A percentile compares a stretch with the other conserved stretches of the same genome.
These are phyloP conservation scores for Hymenopus coronatus DNA, from an alignment of 2,888 invertebrate genomes.

Conservation along the genomic window DNA sequence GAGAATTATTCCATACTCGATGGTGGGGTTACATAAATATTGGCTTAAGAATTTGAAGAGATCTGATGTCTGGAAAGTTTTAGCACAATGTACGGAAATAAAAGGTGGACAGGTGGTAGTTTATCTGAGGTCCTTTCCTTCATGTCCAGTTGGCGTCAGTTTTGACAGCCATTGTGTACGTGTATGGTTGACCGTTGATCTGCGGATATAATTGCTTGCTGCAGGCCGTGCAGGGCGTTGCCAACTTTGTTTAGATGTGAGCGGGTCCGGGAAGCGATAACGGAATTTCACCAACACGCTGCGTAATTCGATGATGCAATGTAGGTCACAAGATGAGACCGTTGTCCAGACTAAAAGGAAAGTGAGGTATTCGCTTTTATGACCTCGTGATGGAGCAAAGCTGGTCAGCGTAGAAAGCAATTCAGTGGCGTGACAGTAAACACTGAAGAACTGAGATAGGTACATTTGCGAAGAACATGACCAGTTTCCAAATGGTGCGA, in stretches of 20 bases:
- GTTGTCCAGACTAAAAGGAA: background rate
- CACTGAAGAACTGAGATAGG: background rate
- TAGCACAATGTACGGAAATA: too few relatives aligned
- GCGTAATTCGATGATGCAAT: background rate
- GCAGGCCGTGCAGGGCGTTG: background rate
- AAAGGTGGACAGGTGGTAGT: too few relatives aligned
- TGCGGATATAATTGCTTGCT: background rate
- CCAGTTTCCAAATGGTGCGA: background rate
- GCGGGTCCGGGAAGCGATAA: background rate
- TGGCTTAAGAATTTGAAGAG: too few relatives aligned
- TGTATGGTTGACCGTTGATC: background rate
- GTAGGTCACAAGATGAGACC: background rate
- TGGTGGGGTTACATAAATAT: too few relatives aligned
- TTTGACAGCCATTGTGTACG: too few relatives aligned
- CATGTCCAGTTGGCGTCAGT: too few relatives aligned
- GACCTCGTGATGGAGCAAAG: background rate
- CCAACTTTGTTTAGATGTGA: background rate
- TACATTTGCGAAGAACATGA: background rate
- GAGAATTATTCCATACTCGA: too few relatives aligned
- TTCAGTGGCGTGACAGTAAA: background rate
- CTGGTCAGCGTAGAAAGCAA: background rate
- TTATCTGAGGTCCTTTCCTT: too few relatives aligned
- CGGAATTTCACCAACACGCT: background rate
- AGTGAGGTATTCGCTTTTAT: background rate
- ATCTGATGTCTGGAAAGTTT: too few relatives aligned